phyloP scores from a whole-genome alignment of 53 echinoderm and acorn worm genomes.

The Stichopus horrens region DNA sequence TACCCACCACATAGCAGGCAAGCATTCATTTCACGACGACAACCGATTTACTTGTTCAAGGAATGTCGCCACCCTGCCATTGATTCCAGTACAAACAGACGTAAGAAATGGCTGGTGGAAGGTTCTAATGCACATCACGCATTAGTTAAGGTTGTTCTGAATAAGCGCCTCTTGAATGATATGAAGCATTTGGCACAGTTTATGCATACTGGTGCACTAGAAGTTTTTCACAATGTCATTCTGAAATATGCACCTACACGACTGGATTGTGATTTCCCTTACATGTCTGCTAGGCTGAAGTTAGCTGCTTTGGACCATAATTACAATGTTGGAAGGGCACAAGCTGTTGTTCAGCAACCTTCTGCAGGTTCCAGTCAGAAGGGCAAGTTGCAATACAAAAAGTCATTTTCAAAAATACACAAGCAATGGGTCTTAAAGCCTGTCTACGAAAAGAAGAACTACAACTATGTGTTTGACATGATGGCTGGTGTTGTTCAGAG shows the following conservation, averaged over 20 bases:
- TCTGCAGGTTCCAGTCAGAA: not conserved
- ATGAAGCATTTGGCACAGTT: constrained; percentile 3
- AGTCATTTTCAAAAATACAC: constrained; percentile 1
- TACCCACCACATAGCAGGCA: not conserved
- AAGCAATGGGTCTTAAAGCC: constrained; percentile 17
- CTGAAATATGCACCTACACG: constrained; percentile 33
- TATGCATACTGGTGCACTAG: constrained; percentile 42
- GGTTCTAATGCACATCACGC: constrained; percentile 5
- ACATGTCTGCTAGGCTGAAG: constrained; percentile 26
- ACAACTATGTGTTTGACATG: not conserved
- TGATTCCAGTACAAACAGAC: not conserved
- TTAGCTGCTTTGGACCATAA: constrained; percentile 39
- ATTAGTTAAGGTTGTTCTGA: not conserved
- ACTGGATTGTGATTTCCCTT: not conserved
- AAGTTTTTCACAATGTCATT: constrained; percentile 3
- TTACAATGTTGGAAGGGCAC: constrained; percentile 26
- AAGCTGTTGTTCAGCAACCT: constrained; percentile 27
- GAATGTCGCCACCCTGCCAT: not conserved
- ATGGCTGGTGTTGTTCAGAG: constrained; percentile 8
- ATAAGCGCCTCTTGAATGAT: constrained; percentile 7
- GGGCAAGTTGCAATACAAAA: not conserved
- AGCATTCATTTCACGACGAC: constrained; percentile 1
- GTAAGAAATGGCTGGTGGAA: constrained; percentile 17
- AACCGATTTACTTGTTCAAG: constrained; percentile 2
- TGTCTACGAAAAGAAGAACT: constrained; percentile 23